phyloP scores from a whole-genome alignment of 64 coral and sea anemone species.

The Porites australiensis region DNA sequence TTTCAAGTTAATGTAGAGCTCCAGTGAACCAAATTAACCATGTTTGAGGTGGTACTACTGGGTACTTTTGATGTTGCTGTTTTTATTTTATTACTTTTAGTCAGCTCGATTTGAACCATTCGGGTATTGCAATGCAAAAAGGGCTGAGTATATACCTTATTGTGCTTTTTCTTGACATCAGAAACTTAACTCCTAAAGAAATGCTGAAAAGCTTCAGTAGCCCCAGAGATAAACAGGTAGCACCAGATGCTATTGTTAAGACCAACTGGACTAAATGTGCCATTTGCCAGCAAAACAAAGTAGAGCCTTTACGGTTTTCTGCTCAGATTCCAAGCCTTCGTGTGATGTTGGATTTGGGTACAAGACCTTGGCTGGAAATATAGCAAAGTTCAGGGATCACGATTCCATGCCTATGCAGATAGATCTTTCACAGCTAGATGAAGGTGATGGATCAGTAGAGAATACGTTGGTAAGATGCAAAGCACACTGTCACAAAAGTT shows the following conservation, averaged over 20 bases:
- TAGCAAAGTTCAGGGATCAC: constrained; percentile 38
- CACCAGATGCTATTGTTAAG: neutral
- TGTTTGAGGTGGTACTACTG: too few species aligned
- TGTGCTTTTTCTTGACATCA: neutral
- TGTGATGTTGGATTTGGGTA: constrained; percentile 62
- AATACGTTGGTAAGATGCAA: constrained; percentile 43
- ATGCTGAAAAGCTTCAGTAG: constrained; percentile 27
- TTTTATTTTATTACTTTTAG: too few species aligned
- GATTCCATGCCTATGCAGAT: constrained; percentile 19
- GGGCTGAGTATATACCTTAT: too few species aligned
- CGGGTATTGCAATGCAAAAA: too few species aligned
- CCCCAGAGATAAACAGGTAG: constrained; percentile 1
- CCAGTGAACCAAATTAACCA: too few species aligned
- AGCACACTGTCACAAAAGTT: constrained; percentile 71
- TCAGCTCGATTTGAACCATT: too few species aligned
- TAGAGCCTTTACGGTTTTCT: constrained; percentile 49
- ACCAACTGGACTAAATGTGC: constrained; percentile 66
- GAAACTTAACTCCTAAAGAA: neutral
- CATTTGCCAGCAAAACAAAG: constrained; percentile 50
- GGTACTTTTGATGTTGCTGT: too few species aligned
- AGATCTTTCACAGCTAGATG: constrained; percentile 57
- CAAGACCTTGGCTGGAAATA: constrained; percentile 62
- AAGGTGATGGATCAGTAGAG: constrained; percentile 64
- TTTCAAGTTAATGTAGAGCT: too few species aligned
- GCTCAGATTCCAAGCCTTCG: constrained; percentile 40